Evolutionary conservation across 2,797 vertebrate genomes (phyloP).

Genomic region (Cercopithecus neglectus): DNA sequence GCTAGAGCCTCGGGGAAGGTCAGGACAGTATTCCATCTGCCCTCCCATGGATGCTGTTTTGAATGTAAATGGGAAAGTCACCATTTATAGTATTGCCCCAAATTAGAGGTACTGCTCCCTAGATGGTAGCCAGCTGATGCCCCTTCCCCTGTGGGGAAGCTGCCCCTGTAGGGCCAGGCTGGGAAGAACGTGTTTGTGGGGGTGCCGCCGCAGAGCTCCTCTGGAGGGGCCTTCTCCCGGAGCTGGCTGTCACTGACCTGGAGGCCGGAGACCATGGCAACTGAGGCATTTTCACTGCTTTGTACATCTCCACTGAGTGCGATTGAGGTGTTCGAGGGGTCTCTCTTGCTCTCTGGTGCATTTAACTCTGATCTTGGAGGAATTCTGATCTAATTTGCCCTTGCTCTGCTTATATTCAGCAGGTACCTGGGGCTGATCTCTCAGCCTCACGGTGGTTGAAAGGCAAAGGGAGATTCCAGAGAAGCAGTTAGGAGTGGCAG

Average conservation of each 20-base stretch:
- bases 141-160: rapidly evolving
- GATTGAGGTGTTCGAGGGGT: rapidly evolving
- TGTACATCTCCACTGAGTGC: rapidly evolving
- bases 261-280: rapidly evolving
- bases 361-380: not conserved
- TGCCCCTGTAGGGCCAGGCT: rapidly evolving
- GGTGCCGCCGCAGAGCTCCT: not conserved
- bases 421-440: rapidly evolving
- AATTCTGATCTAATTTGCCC: rapidly evolving
- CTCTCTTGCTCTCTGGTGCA: not conserved
- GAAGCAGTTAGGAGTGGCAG: rapidly evolving
- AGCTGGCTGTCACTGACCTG: too few relatives aligned
- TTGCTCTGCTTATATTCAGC: rapidly evolving
- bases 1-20: not conserved
- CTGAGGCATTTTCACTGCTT: rapidly evolving
- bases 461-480: not conserved
- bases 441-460: rapidly evolving
- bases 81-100: not conserved
- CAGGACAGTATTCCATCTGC: not conserved
- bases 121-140: rapidly evolving
- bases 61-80: rapidly evolving
- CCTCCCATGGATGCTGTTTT: rapidly evolving
- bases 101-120: rapidly evolving
- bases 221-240: not conserved
- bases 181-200: not conserved